Evolutionary conservation across 2,888 invertebrate species (phyloP).

Genomic region (Acanthosepion esculentum): DNA sequence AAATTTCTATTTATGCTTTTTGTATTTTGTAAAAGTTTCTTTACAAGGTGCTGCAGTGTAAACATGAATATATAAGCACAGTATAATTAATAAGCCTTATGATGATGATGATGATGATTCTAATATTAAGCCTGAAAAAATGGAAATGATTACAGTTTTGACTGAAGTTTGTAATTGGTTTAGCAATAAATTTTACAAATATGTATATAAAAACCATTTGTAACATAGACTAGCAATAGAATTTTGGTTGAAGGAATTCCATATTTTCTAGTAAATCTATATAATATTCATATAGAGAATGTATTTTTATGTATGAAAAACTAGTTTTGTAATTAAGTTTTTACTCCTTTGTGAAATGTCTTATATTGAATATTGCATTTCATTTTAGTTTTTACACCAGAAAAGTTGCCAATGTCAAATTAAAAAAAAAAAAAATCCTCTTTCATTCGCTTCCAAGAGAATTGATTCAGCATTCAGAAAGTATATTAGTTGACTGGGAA

Average conservation of each 20-base stretch:
- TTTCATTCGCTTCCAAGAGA: background rate
- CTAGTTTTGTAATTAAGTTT: no score
- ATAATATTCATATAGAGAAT: no score
- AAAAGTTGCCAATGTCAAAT: no score
- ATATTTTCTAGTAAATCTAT: no score
- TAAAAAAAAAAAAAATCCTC: background rate
- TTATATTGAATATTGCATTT: no score
- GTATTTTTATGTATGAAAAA: no score
- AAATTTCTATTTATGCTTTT: background rate
- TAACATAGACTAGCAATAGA: background rate
- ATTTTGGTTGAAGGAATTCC: background rate
- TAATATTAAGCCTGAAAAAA: no score
- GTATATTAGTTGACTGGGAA: background rate
- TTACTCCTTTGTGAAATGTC: no score
- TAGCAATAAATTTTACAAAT: background rate
- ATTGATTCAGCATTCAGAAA: background rate
- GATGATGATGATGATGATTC: no score
- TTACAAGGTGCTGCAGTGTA: background rate
- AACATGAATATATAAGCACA: background rate
- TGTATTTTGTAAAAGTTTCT: background rate
- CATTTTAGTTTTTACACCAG: no score
- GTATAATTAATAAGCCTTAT: background rate
- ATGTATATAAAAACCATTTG: background rate
- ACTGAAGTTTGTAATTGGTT: background rate
- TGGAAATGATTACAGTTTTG: no score